phyloP scores from a whole-genome alignment of 2,888 invertebrate species.

The Orchesellides sinensis region DNA sequence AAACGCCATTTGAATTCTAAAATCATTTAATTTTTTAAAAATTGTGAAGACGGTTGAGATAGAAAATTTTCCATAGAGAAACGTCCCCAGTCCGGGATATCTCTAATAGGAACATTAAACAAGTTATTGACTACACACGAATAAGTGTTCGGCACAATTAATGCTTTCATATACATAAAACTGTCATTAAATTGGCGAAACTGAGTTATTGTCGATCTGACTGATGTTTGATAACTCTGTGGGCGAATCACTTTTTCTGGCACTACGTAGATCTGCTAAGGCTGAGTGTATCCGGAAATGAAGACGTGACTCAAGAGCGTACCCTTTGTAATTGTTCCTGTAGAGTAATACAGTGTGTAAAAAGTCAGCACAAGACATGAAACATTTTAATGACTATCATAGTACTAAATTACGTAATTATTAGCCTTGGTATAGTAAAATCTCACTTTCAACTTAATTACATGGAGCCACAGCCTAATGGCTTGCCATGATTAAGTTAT shows the following conservation, averaged over 20 bases:
- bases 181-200: constrained; percentile 44
- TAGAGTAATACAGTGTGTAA: background rate
- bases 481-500: background rate
- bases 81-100: too few species aligned
- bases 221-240: constrained; percentile 49
- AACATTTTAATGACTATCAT: constrained; percentile 74
- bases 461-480: background rate
- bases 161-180: background rate
- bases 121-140: too few species aligned
- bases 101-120: too few species aligned
- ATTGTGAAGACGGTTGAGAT: too few species aligned
- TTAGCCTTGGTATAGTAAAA: constrained; percentile 21
- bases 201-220: constrained; percentile 47
- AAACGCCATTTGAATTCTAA: too few species aligned
- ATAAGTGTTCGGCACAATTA: too few species aligned
- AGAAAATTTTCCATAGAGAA: too few species aligned
- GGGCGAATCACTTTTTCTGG: constrained; percentile 59
- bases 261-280: constrained; percentile 75
- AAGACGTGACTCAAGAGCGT: constrained; percentile 90
- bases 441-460: background rate
- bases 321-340: constrained; percentile 92
- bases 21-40: too few species aligned
- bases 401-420: constrained; percentile 20
- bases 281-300: constrained; percentile 93
- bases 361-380: constrained; percentile 75